Conservation (phyloP, 1,140 invertebrate genomes). For the Phortica variegata region DNA sequence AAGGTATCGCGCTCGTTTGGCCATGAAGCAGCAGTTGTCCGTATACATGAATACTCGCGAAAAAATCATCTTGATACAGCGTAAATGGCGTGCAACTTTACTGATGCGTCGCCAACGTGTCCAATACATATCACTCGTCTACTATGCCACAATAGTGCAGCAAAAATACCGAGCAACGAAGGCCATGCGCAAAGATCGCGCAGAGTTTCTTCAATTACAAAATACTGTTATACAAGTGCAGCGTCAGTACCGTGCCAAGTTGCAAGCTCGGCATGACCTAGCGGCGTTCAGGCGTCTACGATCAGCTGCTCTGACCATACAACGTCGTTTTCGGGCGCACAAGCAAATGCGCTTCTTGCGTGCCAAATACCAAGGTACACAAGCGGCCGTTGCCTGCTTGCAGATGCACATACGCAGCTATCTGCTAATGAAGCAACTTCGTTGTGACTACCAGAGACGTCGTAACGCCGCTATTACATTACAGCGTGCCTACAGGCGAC, state of each 20-base stretch:
- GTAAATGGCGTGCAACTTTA: slow-evolving; percentile 25
- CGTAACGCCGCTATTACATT: slow-evolving; percentile 21
- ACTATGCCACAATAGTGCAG: slow-evolving; percentile 10
- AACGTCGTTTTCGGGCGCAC: slow-evolving; percentile 59
- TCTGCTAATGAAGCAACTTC: slow-evolving; percentile 25
- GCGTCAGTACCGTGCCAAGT: slow-evolving; percentile 21
- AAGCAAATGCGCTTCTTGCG: slow-evolving; percentile 32
- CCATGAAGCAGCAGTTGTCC: slow-evolving; percentile 21
- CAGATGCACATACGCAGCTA: slow-evolving; percentile 56
- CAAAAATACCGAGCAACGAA: slow-evolving; percentile 13
- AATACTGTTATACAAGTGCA: slow-evolving; percentile 30
- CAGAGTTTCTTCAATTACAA: slow-evolving; percentile 26
- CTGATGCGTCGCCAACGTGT: slow-evolving; percentile 10
- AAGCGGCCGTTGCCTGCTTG: slow-evolving; percentile 42
- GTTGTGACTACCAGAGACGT: slow-evolving; percentile 15
- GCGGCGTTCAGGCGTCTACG: slow-evolving; percentile 23
- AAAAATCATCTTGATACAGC: slow-evolving; percentile 21
- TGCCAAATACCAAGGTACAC: slow-evolving; percentile 40
- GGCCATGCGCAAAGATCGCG: slow-evolving; percentile 4
- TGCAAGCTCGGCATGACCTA: slow-evolving; percentile 21
- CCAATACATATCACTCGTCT: slow-evolving; percentile 5
- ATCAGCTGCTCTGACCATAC: slow-evolving; percentile 52
- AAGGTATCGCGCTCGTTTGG: slow-evolving; percentile 23
- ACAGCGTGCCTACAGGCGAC: slow-evolving; percentile 26
- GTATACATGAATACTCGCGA: slow-evolving; percentile 29